Conservation (phyloP, 2,113 vertebrate genomes). For the Gopherus evgoodei region DNA sequence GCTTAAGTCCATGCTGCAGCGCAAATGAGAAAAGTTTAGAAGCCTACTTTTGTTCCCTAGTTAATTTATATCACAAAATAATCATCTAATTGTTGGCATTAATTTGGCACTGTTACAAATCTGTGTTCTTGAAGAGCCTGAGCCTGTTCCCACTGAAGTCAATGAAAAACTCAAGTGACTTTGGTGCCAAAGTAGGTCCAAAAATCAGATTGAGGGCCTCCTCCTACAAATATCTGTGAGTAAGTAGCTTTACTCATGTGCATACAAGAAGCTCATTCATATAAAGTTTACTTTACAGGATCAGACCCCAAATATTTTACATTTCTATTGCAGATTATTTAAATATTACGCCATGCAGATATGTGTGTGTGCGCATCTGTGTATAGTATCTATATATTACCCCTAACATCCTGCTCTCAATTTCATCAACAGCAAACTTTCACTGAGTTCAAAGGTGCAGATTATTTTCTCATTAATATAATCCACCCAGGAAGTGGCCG, state of each 20-base stretch:
- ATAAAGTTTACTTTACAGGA: not conserved
- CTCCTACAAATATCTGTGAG: not conserved
- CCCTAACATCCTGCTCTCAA: not conserved
- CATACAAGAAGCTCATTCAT: not conserved
- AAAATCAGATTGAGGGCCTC: not conserved
- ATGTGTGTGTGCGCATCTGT: not conserved
- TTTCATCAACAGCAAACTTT: not conserved
- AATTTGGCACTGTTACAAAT: slow-evolving; percentile 25
- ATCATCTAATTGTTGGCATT: slow-evolving; percentile 28
- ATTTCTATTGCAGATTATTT: not conserved
- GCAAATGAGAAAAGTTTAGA: slow-evolving; percentile 66
- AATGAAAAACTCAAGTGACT: not conserved
- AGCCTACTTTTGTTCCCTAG: slow-evolving; percentile 47
- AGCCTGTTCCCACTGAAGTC: not conserved
- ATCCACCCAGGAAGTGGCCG: not conserved
- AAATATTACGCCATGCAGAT: not conserved
- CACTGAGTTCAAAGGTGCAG: not conserved
- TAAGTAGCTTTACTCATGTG: not conserved
- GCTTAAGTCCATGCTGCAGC: slow-evolving; percentile 60
- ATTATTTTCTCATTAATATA: not conserved
- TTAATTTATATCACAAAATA: slow-evolving; percentile 64
- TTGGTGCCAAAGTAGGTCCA: not conserved
- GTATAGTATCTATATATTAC: not conserved
- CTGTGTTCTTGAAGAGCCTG: not conserved
- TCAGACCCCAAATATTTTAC: not conserved